Percentiles rank a stretch among this genome's conserved stretches.
Evolutionary conservation across 2,888 invertebrate species (phyloP).

Genomic region (Phortica okadai): DNA sequence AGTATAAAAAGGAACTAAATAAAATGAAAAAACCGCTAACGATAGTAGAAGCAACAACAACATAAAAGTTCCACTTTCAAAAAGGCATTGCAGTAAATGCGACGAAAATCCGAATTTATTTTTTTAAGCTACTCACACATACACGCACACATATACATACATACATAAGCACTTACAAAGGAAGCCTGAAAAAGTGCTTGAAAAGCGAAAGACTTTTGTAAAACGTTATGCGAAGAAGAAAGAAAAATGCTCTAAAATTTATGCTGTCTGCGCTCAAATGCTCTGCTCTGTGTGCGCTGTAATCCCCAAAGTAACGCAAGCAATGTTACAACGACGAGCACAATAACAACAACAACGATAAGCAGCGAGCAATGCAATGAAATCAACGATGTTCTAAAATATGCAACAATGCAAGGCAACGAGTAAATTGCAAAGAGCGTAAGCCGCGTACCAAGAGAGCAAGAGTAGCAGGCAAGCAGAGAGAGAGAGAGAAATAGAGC

Average conservation of each 20-base stretch:
- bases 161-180: too few species aligned
- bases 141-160: too few species aligned
- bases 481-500: background rate
- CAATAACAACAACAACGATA: background rate
- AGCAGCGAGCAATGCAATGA: background rate
- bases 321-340: background rate
- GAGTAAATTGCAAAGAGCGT: background rate
- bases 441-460: background rate
- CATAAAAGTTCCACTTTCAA: background rate
- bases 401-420: conserved; percentile 1
- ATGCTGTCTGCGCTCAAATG: background rate
- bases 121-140: background rate
- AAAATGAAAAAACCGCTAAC: conserved; percentile 2
- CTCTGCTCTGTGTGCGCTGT: background rate
- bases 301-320: background rate
- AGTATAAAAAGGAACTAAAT: background rate
- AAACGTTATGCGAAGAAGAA: background rate
- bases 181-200: too few species aligned
- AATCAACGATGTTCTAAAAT: background rate
- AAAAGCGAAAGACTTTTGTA: background rate
- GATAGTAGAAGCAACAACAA: background rate
- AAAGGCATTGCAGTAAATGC: background rate
- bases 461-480: background rate
- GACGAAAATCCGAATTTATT: background rate
- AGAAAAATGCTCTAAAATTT: background rate